Evolutionary conservation across 2,888 invertebrate genomes (phyloP).

Genomic region (Cerastis rubricosa): DNA sequence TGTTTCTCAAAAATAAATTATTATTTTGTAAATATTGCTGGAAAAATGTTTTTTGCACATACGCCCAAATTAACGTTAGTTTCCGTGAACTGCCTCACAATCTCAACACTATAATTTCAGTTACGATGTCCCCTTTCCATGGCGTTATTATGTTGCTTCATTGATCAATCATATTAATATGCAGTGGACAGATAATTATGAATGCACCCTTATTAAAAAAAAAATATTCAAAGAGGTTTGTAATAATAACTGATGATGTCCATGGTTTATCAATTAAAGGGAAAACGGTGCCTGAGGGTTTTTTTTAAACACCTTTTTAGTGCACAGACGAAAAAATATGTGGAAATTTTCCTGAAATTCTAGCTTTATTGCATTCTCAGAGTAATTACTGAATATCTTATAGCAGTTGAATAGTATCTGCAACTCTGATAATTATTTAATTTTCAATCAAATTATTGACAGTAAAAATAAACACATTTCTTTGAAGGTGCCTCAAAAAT

Average conservation of each 20-base stretch:
- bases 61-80: neutral
- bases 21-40: neutral
- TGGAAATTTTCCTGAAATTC: constrained; percentile 14
- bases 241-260: constrained; percentile 33
- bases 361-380: constrained; percentile 18
- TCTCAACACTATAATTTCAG: constrained; percentile 41
- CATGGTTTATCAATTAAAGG: constrained; percentile 28
- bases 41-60: neutral
- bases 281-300: constrained; percentile 30
- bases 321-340: constrained; percentile 11
- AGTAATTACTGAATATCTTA: constrained; percentile 7
- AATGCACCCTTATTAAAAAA: constrained; percentile 33
- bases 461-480: neutral
- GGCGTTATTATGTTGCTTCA: constrained; percentile 43
- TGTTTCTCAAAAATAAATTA: neutral
- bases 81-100: neutral
- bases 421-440: constrained; percentile 6
- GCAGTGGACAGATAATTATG: constrained; percentile 43
- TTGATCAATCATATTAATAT: constrained; percentile 50
- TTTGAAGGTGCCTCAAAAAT: neutral
- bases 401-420: neutral
- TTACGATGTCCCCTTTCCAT: constrained; percentile 15
- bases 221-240: constrained; percentile 26
- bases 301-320: constrained; percentile 29
- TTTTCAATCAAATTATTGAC: constrained; percentile 8